Percentiles rank a stretch among this genome's conserved stretches.
These are phyloP conservation scores for Sebastes melanostomus DNA, from an alignment of 2,797 vertebrate species.

Conservation along the genomic window DNA sequence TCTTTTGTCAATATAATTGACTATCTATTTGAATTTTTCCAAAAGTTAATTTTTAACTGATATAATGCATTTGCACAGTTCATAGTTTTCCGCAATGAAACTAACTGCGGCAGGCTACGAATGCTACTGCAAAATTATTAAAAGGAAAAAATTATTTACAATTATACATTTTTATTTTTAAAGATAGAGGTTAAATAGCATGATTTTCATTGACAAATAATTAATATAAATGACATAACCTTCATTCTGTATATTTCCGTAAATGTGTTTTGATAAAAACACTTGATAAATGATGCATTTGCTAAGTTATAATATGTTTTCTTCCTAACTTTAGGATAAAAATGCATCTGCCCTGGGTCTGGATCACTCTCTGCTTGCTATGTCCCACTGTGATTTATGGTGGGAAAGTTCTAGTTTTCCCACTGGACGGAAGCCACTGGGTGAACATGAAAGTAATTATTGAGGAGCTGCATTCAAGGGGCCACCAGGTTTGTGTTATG, in stretches of 20 bases:
- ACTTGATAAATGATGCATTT: background rate
- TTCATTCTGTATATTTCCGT: background rate
- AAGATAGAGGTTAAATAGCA: background rate
- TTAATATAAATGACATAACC: background rate
- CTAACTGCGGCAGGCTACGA: background rate
- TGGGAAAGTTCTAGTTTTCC: conserved; percentile 68
- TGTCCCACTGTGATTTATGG: conserved; percentile 11
- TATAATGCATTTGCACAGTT: background rate
- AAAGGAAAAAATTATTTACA: background rate
- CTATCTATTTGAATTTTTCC: background rate
- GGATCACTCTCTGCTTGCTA: conserved; percentile 28
- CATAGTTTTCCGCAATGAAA: background rate
- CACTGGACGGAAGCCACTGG: conserved; percentile 71
- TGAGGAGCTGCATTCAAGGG: conserved; percentile 63
- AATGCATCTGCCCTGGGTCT: conserved; percentile 31
- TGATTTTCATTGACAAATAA: background rate
- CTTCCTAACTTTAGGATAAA: conserved; percentile 18
- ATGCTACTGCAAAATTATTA: background rate
- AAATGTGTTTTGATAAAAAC: background rate
- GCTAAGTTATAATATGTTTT: background rate
- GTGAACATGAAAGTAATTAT: conserved; percentile 72
- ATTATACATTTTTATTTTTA: background rate
- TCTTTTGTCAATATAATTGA: background rate
- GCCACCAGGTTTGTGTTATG: conserved; percentile 57
- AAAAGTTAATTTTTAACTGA: background rate